Percentiles rank a stretch among this genome's conserved stretches.
Conservation (phyloP, 2,888 invertebrate genomes). For the Tenthredo distinguenda region DNA sequence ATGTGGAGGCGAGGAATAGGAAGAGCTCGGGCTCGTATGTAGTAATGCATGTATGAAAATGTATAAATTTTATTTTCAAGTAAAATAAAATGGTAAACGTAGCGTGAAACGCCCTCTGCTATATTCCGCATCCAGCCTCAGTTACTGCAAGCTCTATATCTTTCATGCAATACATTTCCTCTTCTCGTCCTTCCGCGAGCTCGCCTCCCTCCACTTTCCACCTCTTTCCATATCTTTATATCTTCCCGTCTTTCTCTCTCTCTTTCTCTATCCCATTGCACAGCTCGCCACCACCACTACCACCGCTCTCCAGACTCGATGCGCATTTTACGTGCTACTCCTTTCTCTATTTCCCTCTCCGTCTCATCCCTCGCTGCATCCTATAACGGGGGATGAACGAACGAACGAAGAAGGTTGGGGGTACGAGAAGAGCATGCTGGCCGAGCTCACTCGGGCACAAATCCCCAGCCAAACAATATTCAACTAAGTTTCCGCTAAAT, state of each 20-base stretch:
- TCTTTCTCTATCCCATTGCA: neutral
- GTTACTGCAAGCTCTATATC: conserved; percentile 35
- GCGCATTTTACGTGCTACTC: conserved; percentile 46
- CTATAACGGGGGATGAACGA: conserved; percentile 3
- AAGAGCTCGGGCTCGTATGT: neutral
- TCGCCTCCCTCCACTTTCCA: neutral
- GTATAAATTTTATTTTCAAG: conserved; percentile 63
- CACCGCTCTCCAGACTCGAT: neutral
- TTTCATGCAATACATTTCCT: conserved; percentile 49
- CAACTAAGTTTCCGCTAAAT: conserved; percentile 74
- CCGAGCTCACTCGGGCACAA: conserved; percentile 67
- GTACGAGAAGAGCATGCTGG: conserved; percentile 61
- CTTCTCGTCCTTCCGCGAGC: conserved; percentile 6
- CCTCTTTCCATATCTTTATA: conserved; percentile 21
- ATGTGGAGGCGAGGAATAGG: neutral
- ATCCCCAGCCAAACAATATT: conserved; percentile 72
- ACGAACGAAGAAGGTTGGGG: conserved; percentile 35
- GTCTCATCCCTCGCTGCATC: conserved; percentile 1
- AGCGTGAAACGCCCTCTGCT: conserved; percentile 70
- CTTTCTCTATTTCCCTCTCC: neutral
- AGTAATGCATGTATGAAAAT: conserved; percentile 42
- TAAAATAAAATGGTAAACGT: conserved; percentile 74
- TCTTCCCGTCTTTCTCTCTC: neutral
- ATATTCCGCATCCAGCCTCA: conserved; percentile 58
- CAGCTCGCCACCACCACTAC: neutral